A percentile compares a stretch with the other conserved stretches of the same genome.
These are phyloP conservation scores for Pangasius macronema DNA, from an alignment of 2,797 vertebrate species.

Conservation along the genomic window DNA sequence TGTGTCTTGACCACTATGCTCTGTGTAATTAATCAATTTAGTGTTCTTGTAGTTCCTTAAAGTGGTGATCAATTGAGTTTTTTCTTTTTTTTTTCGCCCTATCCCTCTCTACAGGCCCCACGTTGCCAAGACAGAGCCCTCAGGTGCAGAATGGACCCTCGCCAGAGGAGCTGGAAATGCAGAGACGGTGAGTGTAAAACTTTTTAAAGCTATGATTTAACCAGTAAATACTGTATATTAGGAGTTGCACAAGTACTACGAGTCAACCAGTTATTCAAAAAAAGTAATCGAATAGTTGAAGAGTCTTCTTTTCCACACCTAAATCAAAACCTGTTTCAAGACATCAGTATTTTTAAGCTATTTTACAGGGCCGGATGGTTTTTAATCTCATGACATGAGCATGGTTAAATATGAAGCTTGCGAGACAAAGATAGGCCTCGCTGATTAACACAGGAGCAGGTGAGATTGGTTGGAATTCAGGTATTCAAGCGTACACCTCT, in stretches of 20 bases:
- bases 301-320: not conserved
- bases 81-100: not conserved
- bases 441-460: not conserved
- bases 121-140: conserved; percentile 87
- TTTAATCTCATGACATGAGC: not conserved
- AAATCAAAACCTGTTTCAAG: not conserved
- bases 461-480: no score
- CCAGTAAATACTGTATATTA: not conserved
- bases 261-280: not conserved
- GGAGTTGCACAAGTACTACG: not conserved
- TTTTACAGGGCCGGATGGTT: not conserved
- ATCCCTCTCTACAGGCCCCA: conserved; percentile 78
- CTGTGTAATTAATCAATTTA: not conserved
- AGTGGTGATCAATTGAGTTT: not conserved
- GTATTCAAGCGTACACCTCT: no score
- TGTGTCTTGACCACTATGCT: not conserved
- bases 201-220: not conserved
- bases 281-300: not conserved
- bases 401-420: not conserved
- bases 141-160: conserved; percentile 96
- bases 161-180: conserved; percentile 91
- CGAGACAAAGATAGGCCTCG: not conserved
- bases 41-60: not conserved
- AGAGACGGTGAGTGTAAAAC: conserved; percentile 82
- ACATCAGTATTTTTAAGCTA: not conserved